Conservation (phyloP, 2,113 vertebrate species). For the Sporophila hypoxantha region DNA sequence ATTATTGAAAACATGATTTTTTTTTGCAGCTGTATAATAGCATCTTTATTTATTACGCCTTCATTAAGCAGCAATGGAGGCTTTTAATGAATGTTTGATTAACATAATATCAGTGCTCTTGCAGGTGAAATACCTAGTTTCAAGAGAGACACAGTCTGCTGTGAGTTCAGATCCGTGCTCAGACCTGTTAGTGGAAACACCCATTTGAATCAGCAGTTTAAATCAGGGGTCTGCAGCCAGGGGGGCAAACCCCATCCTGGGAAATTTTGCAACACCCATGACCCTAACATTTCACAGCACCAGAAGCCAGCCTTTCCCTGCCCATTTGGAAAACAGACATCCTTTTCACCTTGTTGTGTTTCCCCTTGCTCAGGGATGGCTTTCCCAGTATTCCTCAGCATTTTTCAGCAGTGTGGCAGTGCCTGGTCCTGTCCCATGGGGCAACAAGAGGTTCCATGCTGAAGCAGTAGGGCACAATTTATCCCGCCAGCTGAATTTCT, state of each 20-base stretch:
- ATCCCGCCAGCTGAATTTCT: neutral
- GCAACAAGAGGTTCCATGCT: neutral
- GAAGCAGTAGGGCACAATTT: neutral
- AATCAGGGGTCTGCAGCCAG: neutral
- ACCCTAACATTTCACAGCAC: neutral
- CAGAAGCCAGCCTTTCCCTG: neutral
- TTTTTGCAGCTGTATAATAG: slow-evolving; percentile 29
- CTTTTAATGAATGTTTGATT: slow-evolving; percentile 41
- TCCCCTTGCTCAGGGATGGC: neutral
- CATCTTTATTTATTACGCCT: slow-evolving; percentile 15
- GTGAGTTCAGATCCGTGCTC: neutral
- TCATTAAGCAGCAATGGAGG: slow-evolving; percentile 20
- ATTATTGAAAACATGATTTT: slow-evolving; percentile 34
- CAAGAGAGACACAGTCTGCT: neutral
- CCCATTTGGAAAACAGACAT: neutral
- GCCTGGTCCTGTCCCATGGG: rapidly evolving
- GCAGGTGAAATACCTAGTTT: neutral
- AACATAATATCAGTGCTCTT: slow-evolving; percentile 1
- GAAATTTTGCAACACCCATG: neutral
- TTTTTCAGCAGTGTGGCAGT: neutral
- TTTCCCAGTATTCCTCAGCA: neutral
- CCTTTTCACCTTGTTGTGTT: neutral
- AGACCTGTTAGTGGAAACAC: neutral
- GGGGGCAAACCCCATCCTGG: neutral
- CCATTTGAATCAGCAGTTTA: neutral